Conservation (phyloP, 2,797 vertebrate genomes). For the Notamacropus eugenii region DNA sequence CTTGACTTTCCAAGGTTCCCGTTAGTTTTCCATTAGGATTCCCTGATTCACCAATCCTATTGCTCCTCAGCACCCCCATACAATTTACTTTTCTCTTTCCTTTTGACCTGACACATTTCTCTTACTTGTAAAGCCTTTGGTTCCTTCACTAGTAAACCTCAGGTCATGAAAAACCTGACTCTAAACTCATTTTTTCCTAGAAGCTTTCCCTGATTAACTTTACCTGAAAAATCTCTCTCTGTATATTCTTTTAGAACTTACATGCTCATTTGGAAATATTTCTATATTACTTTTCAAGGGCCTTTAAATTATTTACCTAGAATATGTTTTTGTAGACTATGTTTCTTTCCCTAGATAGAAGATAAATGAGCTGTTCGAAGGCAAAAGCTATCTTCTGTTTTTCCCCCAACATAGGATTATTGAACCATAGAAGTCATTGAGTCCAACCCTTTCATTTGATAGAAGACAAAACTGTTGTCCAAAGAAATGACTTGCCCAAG, state of each 20-base stretch:
- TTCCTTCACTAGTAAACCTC: neutral
- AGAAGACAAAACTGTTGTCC: neutral
- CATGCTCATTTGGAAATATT: neutral
- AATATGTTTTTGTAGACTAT: neutral
- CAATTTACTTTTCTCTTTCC: neutral
- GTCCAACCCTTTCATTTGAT: neutral
- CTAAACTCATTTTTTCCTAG: neutral
- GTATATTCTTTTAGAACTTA: slow-evolving; percentile 14
- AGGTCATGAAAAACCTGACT: neutral
- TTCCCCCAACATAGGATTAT: neutral
- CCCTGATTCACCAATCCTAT: neutral
- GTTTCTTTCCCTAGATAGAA: neutral
- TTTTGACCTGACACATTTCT: neutral
- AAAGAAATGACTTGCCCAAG: neutral
- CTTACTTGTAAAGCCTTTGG: neutral
- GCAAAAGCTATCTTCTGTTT: neutral
- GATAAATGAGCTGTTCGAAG: neutral
- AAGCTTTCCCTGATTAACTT: neutral
- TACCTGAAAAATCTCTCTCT: neutral
- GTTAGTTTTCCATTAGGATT: neutral
- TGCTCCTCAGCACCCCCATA: neutral
- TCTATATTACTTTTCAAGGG: slow-evolving; percentile 2
- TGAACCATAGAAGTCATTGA: neutral
- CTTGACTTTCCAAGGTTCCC: neutral
- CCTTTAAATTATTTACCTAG: neutral